phyloP scores from a whole-genome alignment of 1,140 invertebrate species.

The Bemisia tabaci region DNA sequence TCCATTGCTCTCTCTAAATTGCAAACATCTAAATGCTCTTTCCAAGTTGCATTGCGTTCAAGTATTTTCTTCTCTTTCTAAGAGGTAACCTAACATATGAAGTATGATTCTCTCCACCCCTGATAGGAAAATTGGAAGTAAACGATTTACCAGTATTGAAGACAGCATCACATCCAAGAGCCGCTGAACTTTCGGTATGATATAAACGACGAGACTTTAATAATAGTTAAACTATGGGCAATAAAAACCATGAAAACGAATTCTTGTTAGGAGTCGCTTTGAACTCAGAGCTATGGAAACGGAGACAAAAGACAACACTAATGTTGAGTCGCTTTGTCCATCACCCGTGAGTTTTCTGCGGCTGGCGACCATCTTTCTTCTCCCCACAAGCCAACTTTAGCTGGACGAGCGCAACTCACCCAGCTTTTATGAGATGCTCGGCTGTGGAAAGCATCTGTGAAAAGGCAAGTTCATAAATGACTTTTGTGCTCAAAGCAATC shows the following conservation, averaged over 20 bases:
- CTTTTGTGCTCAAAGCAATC: conserved; percentile 13
- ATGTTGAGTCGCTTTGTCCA: neutral
- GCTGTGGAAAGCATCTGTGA: conserved; percentile 27
- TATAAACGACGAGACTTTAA: too few relatives aligned
- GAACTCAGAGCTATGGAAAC: neutral
- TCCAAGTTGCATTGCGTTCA: too few relatives aligned
- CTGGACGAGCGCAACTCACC: conserved; percentile 12
- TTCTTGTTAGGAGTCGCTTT: neutral
- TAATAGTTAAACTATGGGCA: too few relatives aligned
- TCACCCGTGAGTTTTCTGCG: conserved; percentile 11
- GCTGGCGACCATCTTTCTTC: conserved; percentile 12
- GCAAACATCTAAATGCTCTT: too few relatives aligned
- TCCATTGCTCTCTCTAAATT: too few relatives aligned
- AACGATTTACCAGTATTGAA: neutral
- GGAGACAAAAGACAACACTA: neutral
- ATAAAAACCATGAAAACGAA: neutral
- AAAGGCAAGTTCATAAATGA: conserved; percentile 24
- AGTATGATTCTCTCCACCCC: too few relatives aligned
- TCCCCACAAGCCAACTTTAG: conserved; percentile 13
- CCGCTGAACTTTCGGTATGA: too few relatives aligned
- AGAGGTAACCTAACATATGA: too few relatives aligned
- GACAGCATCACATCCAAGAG: neutral
- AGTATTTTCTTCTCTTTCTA: too few relatives aligned
- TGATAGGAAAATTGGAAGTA: neutral
- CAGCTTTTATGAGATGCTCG: conserved; percentile 13